A percentile compares a stretch with the other conserved stretches of the same genome.
Conservation (phyloP, 2,888 invertebrate genomes). For the Heliconius ethilla region DNA sequence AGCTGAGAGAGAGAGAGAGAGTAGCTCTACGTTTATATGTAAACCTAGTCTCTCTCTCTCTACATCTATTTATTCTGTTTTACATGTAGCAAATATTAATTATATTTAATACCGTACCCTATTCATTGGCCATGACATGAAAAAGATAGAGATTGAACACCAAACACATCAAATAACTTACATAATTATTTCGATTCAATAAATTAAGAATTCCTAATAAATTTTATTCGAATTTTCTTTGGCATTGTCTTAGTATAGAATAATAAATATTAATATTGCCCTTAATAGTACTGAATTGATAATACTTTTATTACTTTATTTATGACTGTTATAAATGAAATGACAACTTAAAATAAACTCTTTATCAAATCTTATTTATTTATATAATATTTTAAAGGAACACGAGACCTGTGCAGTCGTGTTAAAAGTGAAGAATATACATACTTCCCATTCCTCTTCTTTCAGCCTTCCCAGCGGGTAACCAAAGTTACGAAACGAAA, state of each 20-base stretch:
- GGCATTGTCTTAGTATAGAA: background rate
- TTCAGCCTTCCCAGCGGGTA: background rate
- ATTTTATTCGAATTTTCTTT: no score
- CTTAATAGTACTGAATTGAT: background rate
- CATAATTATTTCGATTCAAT: no score
- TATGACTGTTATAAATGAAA: background rate
- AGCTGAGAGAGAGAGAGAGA: no score
- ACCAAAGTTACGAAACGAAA: background rate
- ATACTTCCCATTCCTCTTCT: background rate
- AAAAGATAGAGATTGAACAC: background rate
- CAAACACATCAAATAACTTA: no score
- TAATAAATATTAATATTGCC: background rate
- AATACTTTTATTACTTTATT: constrained; percentile 9
- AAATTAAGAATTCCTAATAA: no score
- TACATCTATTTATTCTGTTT: background rate
- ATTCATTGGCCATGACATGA: background rate
- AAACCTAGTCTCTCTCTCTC: no score
- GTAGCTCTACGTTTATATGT: background rate
- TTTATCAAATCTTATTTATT: background rate
- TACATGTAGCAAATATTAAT: background rate
- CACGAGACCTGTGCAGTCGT: background rate
- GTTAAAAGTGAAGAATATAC: background rate
- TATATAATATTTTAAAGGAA: background rate
- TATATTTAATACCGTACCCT: background rate
- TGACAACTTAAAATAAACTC: constrained; percentile 13